Conservation (phyloP, 2,797 vertebrate genomes). For the Phrynocephalus forsythii region DNA sequence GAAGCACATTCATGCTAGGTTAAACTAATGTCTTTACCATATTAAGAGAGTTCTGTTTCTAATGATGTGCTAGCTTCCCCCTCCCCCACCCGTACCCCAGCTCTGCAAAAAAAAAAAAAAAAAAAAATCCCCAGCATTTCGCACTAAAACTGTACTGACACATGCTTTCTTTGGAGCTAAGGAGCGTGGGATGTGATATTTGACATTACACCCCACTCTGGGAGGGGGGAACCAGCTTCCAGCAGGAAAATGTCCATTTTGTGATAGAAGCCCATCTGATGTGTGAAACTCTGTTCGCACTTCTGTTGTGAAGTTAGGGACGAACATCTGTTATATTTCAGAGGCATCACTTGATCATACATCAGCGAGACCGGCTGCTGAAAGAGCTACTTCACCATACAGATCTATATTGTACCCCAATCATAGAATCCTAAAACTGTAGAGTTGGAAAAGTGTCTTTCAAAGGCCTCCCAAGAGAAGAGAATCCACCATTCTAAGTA, state of each 20-base stretch:
- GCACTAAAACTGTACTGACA: not conserved
- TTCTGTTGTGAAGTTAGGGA: constrained; percentile 25
- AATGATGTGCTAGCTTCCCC: too few species aligned
- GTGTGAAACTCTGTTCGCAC: not conserved
- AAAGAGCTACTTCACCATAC: not conserved
- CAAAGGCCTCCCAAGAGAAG: too few species aligned
- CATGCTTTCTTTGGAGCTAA: constrained; percentile 38
- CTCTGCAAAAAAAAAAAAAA: too few species aligned
- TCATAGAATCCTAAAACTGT: too few species aligned
- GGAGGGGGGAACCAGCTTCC: not conserved
- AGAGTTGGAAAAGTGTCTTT: too few species aligned
- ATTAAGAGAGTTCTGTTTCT: too few species aligned
- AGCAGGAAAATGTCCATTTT: constrained; percentile 20
- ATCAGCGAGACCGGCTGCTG: not conserved
- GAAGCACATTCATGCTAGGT: too few species aligned
- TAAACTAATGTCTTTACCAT: too few species aligned
- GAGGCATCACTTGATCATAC: constrained; percentile 38
- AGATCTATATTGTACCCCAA: too few species aligned
- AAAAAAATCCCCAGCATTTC: too few species aligned
- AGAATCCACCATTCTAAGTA: too few species aligned
- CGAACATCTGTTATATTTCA: constrained; percentile 43
- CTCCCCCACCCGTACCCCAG: too few species aligned
- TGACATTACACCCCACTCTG: constrained; percentile 13
- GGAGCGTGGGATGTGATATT: constrained; percentile 20
- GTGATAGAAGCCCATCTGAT: constrained; percentile 13